Base-by-base conservation (phyloP, 2,888 invertebrate genomes). In the Poecilobothrus nobilitatus region DNA sequence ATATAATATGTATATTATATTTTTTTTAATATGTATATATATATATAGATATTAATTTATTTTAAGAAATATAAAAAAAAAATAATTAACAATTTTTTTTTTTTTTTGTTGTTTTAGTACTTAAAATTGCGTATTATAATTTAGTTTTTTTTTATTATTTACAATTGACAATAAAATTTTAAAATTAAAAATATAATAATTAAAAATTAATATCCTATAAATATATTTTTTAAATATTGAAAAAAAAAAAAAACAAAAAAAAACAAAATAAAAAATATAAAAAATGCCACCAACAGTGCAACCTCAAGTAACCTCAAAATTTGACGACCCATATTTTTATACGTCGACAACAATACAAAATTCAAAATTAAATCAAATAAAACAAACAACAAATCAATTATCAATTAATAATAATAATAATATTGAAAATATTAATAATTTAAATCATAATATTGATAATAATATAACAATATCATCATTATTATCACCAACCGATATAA, bases 271-370 rank as follows among this genome's bases (percentile, higher is more conserved):
- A 53, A 53, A 18, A 53, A 53, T 15, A 53, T 12, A 53, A 53
- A n/a, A 53, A 12, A 53, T 53, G 53, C 53, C 53, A 53, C 53
- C 53, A 53, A 53, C 53, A 12, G 53, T 53, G 12, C 53, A 53
- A 53, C 53, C 53, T 53, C 53, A 53, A 53, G 15, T 53, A 53
- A 53, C 53, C 53, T n/a, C 53, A 53, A 53, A 53, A 53, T 53
- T 53, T 53, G 53, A 53, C 53, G 53, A 53, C 53, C 53, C 53
- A 53, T 53, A 53, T 53, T 53, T 53, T 53, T 53, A 53, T 53
- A 53, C 18, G 53, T 6, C 53, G 12, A 12, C 37, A 37, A 9
- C 15, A 53, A 18, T 18, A 12, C 53, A 53, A 53, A 53, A 53
- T 18, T 53, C 18, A n/a, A 53, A 27, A 27, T 5, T 4, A 27